phyloP scores from a whole-genome alignment of 1,140 invertebrate species.

The Drosophila nikananu region DNA sequence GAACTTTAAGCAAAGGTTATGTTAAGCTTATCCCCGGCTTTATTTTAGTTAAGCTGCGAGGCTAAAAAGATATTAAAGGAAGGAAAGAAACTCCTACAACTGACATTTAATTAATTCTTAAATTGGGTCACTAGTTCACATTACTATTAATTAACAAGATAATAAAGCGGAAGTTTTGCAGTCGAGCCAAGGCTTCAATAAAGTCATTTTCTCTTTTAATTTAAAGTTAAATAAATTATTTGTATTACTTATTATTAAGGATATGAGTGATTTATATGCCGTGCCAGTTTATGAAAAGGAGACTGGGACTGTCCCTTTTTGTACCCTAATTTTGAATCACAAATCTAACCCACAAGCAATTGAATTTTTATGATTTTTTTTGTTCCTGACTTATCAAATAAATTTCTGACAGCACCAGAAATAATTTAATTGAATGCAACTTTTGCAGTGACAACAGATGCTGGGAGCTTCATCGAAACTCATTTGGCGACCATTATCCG shows the following conservation, averaged over 20 bases:
- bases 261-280: no score
- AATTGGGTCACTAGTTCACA: no score
- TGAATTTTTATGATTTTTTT: neutral
- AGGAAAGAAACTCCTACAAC: neutral
- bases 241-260: no score
- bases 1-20: slow-evolving; percentile 20
- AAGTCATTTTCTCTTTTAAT: no score
- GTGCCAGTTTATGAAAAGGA: neutral
- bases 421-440: slow-evolving; percentile 19
- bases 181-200: no score
- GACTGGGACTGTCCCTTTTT: neutral
- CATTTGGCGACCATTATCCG: slow-evolving; percentile 65
- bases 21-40: neutral
- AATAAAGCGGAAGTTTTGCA: neutral
- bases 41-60: no score
- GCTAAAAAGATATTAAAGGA: neutral
- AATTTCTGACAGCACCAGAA: neutral
- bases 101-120: neutral
- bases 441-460: slow-evolving; percentile 7
- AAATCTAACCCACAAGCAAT: neutral
- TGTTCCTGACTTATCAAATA: neutral
- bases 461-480: slow-evolving; percentile 42
- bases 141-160: neutral
- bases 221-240: no score
- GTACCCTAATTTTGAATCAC: neutral